Evolutionary conservation across 1,140 invertebrate genomes (phyloP), one percentile per base, ranked within the genome.

Genomic region (Eubasilissa regina): DNA sequence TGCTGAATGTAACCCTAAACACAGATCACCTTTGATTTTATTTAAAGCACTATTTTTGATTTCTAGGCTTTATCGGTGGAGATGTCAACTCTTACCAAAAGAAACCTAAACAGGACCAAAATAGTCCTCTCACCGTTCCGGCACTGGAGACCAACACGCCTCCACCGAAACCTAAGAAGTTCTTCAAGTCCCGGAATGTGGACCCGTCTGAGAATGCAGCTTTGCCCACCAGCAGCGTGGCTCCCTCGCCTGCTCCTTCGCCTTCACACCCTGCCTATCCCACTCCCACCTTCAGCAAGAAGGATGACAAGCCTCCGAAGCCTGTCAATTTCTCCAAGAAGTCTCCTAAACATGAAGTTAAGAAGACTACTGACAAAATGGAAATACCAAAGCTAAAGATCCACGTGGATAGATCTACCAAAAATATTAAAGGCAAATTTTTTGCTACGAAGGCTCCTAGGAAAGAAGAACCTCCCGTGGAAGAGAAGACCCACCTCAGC

Each of bases 141-240:
- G 89, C 87, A 84, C 90, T 87, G 86, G 90, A 86, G 84, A 87
- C 90, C 45, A 78, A 90, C 70, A 89, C 90, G 81, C 86, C 86
- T 77, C 87, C 87, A 77, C 89, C 89, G 55, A 96, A 95, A 85
- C 95, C 95, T 58, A 96, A 96, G 84, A 97, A 97, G 85, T 97
- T 97, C 88, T 97, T 97, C 85, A 97, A 97, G 85, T 96, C 95
- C 84, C 90, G 96, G 44, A 95, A 94, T 87, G 88, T 90, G 1
- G 92, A 92, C 60, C 86, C 90, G 13, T 85, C 89, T 4, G 90
- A 93, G 87, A 86, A 91, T 84, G 83, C 90, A 79, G 88, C 91
- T 15, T 88, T 90, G 64, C 90, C 90, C 90, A 80, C 87, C 87
- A 83, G 87, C 86, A 85, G 87, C 88, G 83, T 86, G 87, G 90